Conservation (phyloP, 2,797 vertebrate genomes). For the Bufotes viridis region DNA sequence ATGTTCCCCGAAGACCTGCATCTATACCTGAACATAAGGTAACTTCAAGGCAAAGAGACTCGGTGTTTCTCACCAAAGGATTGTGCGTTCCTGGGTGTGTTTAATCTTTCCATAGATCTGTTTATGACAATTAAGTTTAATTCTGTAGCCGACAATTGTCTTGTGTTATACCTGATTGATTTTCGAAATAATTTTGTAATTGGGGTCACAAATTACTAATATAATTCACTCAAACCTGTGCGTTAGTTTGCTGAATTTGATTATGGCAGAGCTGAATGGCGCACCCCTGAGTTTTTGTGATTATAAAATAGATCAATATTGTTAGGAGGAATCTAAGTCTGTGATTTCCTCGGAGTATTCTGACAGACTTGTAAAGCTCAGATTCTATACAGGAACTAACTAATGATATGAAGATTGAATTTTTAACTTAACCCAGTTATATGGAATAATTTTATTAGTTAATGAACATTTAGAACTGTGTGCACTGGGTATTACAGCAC, state of each 20-base stretch:
- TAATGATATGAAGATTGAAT: slow-evolving; percentile 64
- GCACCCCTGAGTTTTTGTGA: slow-evolving; percentile 62
- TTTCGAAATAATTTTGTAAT: slow-evolving; percentile 62
- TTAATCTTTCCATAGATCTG: slow-evolving; percentile 41
- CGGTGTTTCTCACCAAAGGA: not conserved
- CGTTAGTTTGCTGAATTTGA: slow-evolving; percentile 61
- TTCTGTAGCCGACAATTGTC: slow-evolving; percentile 55
- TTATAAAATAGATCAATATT: slow-evolving; percentile 64
- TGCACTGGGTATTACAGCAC: slow-evolving; percentile 48
- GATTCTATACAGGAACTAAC: slow-evolving; percentile 63
- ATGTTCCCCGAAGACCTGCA: not conserved
- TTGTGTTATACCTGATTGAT: slow-evolving; percentile 61
- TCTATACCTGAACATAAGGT: not conserved
- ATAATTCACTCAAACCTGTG: slow-evolving; percentile 59
- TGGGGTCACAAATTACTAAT: slow-evolving; percentile 62
- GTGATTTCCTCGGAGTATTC: slow-evolving; percentile 62
- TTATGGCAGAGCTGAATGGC: slow-evolving; percentile 52
- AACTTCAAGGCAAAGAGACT: not conserved
- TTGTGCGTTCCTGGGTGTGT: not conserved
- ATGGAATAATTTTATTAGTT: slow-evolving; percentile 64
- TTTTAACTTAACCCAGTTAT: slow-evolving; percentile 63
- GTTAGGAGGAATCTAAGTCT: slow-evolving; percentile 60
- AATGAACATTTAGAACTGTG: slow-evolving; percentile 62
- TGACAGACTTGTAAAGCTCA: slow-evolving; percentile 61
- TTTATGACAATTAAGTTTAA: slow-evolving; percentile 59